Percentiles rank a stretch among this genome's conserved stretches.
phyloP scores from a whole-genome alignment of 92 coral and sea anemone species.

The Zoanthus solanderi region DNA sequence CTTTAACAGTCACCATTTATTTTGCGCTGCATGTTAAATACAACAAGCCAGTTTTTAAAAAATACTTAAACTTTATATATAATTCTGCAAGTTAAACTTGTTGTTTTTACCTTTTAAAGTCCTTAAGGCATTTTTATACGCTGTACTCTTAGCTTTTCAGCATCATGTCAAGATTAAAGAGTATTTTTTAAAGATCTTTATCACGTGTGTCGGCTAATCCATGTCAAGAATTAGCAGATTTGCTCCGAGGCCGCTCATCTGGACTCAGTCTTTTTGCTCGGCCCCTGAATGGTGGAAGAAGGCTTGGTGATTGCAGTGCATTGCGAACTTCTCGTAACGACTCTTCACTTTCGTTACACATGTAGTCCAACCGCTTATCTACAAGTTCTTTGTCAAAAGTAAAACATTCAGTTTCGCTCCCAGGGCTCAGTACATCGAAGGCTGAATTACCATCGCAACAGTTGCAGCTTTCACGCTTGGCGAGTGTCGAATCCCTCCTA shows the following conservation, averaged over 20 bases:
- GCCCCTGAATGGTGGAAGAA: slow-evolving; percentile 68
- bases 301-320: slow-evolving; percentile 77
- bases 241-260: slow-evolving; percentile 71
- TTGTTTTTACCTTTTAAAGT: too few species aligned
- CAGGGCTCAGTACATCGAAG: background rate
- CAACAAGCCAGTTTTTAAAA: too few species aligned
- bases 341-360: slow-evolving; percentile 32
- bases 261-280: slow-evolving; percentile 59
- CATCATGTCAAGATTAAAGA: too few species aligned
- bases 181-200: too few species aligned
- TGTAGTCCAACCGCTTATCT: background rate
- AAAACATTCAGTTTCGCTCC: background rate
- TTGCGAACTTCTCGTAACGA: slow-evolving; percentile 38
- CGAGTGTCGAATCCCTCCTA: background rate
- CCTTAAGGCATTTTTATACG: too few species aligned
- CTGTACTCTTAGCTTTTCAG: too few species aligned
- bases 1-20: too few species aligned
- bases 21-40: too few species aligned
- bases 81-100: too few species aligned
- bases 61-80: too few species aligned
- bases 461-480: slow-evolving; percentile 12
- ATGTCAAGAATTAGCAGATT: slow-evolving; percentile 1
- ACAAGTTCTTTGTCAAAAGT: background rate
- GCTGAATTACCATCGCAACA: background rate
- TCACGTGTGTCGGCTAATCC: background rate